phyloP scores from a whole-genome alignment of 1,140 invertebrate species.

The Drosophila santomea region DNA sequence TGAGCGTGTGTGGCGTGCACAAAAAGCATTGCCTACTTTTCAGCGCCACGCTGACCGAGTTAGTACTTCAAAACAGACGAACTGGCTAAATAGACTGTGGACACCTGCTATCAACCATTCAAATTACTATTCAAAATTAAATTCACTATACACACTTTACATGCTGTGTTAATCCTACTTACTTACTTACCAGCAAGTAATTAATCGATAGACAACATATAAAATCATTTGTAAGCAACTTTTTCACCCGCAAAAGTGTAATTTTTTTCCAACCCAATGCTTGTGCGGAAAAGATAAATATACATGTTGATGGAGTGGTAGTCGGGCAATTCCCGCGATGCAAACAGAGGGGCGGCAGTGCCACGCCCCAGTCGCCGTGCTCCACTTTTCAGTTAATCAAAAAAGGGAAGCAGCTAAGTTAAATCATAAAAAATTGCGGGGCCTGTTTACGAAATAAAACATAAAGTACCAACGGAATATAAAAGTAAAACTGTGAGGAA shows the following conservation, averaged over 20 bases:
- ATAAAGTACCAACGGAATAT: conserved; percentile 49
- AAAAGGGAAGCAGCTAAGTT: conserved; percentile 45
- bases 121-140: too few species aligned
- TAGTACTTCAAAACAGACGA: conserved; percentile 57
- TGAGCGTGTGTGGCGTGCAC: conserved; percentile 43
- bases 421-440: conserved; percentile 42
- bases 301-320: background rate
- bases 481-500: conserved; percentile 33
- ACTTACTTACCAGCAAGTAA: background rate
- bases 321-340: conserved; percentile 26
- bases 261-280: conserved; percentile 5
- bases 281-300: conserved; percentile 6
- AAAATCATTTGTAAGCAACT: background rate
- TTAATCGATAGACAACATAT: background rate
- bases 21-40: conserved; percentile 44
- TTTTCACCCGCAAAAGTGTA: background rate
- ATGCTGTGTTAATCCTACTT: background rate
- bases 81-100: conserved; percentile 30
- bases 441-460: conserved; percentile 55
- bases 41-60: conserved; percentile 15
- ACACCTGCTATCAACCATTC: conserved; percentile 23
- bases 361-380: conserved; percentile 24
- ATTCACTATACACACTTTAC: too few species aligned
- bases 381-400: conserved; percentile 59
- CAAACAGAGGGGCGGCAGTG: conserved; percentile 1